Base-by-base conservation (phyloP, 2,888 invertebrate genomes). In the Gonocerus acuteangulatus region DNA sequence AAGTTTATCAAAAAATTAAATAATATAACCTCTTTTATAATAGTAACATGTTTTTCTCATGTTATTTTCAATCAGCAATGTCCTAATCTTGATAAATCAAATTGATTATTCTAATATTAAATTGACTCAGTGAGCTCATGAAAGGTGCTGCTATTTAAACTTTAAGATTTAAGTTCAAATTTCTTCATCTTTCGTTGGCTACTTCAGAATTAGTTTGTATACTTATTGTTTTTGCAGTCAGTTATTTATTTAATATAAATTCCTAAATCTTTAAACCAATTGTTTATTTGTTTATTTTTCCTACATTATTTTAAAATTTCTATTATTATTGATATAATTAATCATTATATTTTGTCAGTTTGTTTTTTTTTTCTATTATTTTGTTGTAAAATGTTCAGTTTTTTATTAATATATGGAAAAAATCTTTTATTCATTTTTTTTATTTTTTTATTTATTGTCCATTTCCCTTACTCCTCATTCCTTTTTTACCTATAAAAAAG, bases 341-440 rank as follows among this genome's bases (percentile, higher is more conserved):
- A 34, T 48, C 6, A 36, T 39, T 42, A 21, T 57, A 47, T 57
- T 57, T 47, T 16, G n/a, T 7, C 32, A 45, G 27, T 45, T 32
- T 47, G 57, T 57, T 57, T 62, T n/a, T n/a, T n/a, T n/a, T 58
- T 44, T 51, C 21, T 49, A 44, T 44, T 42, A 57, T 21, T 62
- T 57, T 44, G 49, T 62, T 62, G 42, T 44, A 52, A 52, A 52
- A 52, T 52, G 52, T 52, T 52, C 52, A 52, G 52, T 52, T 52
- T 39, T 39, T 52, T 52, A 52, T 52, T 52, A 52, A 52, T 52
- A 52, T 52, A 52, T 52, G 52, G 52, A 52, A 22, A 11, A 39
- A 39, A 39, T 39, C 15, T 39, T 39, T 39, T 49, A 45, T 52
- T 27, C 18, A 44, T 60, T 19, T 23, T 52, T 22, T 34, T 60